Conservation (phyloP, 2,888 invertebrate genomes). For the Oscheius sp. region DNA sequence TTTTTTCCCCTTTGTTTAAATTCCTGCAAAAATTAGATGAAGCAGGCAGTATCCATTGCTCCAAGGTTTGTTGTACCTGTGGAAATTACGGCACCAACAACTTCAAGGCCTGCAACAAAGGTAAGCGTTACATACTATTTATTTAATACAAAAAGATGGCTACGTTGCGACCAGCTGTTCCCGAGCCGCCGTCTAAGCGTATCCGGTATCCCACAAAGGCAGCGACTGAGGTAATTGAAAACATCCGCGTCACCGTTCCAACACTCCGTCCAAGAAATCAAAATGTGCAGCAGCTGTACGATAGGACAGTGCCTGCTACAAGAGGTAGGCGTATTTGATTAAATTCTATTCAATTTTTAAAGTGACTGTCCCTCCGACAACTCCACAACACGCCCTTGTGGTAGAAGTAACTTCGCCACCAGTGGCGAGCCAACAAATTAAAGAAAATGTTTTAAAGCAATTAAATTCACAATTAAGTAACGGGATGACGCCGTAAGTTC, state of each 20-base stretch:
- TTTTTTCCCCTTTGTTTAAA: background rate
- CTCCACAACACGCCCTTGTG: conserved; percentile 48
- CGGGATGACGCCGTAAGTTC: conserved; percentile 50
- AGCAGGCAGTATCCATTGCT: conserved; percentile 20
- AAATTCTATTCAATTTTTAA: background rate
- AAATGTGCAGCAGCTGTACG: conserved; percentile 19
- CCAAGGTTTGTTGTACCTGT: conserved; percentile 12
- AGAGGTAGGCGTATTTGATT: background rate
- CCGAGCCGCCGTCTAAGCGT: background rate
- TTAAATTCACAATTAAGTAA: conserved; percentile 43
- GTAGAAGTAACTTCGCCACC: conserved; percentile 56
- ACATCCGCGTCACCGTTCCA: background rate
- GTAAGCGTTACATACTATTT: background rate
- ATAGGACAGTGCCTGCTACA: conserved; percentile 19
- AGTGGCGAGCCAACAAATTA: conserved; percentile 10
- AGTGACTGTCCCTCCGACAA: conserved; percentile 6
- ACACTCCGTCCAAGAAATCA: conserved; percentile 29
- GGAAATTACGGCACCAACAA: conserved; percentile 23
- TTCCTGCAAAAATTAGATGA: background rate
- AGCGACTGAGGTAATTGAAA: conserved; percentile 8
- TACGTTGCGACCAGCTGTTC: background rate
- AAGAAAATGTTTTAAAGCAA: conserved; percentile 32
- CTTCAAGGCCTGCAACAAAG: background rate
- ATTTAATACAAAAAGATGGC: background rate
- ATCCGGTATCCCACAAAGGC: conserved; percentile 27